Base-by-base conservation (phyloP, 2,888 invertebrate species). In the Alsophila aescularia region DNA sequence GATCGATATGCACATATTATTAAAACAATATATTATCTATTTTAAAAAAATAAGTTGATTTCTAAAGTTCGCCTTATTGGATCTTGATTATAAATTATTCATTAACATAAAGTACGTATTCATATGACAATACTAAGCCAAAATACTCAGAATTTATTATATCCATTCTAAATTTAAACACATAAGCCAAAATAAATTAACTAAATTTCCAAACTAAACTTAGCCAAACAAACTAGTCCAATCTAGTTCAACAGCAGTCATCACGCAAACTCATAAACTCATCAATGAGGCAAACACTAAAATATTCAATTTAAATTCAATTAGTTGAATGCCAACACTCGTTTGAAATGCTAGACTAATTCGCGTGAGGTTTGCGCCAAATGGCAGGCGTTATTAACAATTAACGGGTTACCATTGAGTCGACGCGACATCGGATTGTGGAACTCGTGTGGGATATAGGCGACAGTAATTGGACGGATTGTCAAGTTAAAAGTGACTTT, bases 261-360 rank as follows among this genome's bases (percentile, higher is more conserved):
- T 45, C 31, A 45, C 24, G 37, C 21, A n/a, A n/a, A n/a, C n/a
- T n/a, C n/a, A n/a, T n/a, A 42, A 47, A 50, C 50, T 32, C 45
- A 45, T 43, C 53, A 51, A 52, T 53, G 4, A 14, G 7, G 31
- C 16, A 51, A 41, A 32, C 29, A 47, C 31, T 60, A n/a, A 40
- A 60, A 53, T 47, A 58, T 59, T 58, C 58, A 2, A 60, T 57
- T 51, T 32, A 27, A 49, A 58, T 58, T 53, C 58, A 45, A 56
- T 58, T 52, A 57, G 40, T 49, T 51, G 39, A n/a, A 37, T 36
- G 12, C 56, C 49, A 53, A 49, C 53, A 58, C 16, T 37, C n/a
- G 50, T 44, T 39, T 15, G 15, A 50, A 50, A 24, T 49, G 37
- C 41, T 47, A n/a, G 29, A 48, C 59, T 54, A 24, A 54, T 53